Evolutionary conservation across 2,113 vertebrate species (phyloP), one percentile per base, ranked within the genome.

Genomic region (Dinomys branickii): DNA sequence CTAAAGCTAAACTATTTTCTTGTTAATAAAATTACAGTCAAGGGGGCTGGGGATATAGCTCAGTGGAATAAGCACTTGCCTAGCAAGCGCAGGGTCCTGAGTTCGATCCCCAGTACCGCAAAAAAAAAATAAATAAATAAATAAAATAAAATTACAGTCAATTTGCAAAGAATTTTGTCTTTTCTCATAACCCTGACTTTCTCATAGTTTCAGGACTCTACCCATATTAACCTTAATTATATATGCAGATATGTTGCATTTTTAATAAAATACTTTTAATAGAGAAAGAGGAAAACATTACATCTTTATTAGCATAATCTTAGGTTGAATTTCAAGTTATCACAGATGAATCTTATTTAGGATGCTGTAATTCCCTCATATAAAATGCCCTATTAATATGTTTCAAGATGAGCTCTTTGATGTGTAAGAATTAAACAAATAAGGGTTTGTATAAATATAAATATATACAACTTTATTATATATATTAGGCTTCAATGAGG

Each of bases 361-460:
- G 52, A 82, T 96, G 84, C 88, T 85, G 65, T 97, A 95, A 96
- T 90, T 95, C 26, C 26, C 89, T 97, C 93, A 94, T 17, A 97
- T 96, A 97, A 97, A 97, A 92, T 91, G 56, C 56, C 24, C 94
- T 80, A 93, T 77, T 80, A 96, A 58, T 80, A 88, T 28, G 71
- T 61, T 71, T 96, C 58, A 90, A 93, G 63, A 83, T 67, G 77
- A 94, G 19, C 35, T 73, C 69, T 96, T 89, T 96, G 88, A 96
- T 95, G 67, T 90, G 0, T 84, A 87, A 93, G 80, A 93, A 63
- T 93, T 82, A 94, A 94, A 94, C 7, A 90, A 69, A 87, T 82
- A 94, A 5, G 14, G 13, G 28, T 56, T 63, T 82, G 54, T 58
- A 63, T 38, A 86, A 26, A 73, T 58, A n/a, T 90, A 94, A 86